Conservation (phyloP, 2,888 invertebrate genomes). For the Trissolcus brochymenae region DNA sequence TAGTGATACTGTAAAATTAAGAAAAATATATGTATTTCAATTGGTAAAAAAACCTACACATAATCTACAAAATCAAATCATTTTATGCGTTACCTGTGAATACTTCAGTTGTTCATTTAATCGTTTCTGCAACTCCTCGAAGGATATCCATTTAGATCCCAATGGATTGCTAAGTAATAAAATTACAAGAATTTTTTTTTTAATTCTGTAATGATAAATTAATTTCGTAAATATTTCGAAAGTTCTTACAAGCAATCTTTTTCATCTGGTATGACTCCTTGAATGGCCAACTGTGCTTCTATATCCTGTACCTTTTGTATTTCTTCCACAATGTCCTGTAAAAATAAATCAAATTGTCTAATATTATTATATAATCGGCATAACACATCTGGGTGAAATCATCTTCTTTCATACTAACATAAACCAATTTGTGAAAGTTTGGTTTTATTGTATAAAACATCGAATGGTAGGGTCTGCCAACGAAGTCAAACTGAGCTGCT, state of each 20-base stretch:
- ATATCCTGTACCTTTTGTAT: slow-evolving; percentile 80
- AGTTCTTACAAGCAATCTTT: slow-evolving; percentile 6
- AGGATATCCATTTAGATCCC: slow-evolving; percentile 2
- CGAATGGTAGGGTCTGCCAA: slow-evolving; percentile 92
- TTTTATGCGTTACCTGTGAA: not conserved
- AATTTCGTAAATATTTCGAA: not conserved
- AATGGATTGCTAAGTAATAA: not conserved
- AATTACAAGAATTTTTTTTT: not conserved
- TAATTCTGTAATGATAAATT: not conserved
- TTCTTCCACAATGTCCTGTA: slow-evolving; percentile 83
- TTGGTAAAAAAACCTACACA: not conserved
- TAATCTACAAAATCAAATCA: not conserved
- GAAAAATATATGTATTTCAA: not conserved
- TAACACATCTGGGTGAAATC: not conserved
- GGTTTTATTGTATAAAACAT: slow-evolving; percentile 95
- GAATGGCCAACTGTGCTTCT: slow-evolving; percentile 5
- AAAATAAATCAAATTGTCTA: slow-evolving; percentile 26
- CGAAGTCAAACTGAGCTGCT: slow-evolving; percentile 92
- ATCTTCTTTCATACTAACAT: slow-evolving; percentile 79
- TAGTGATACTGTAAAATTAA: slow-evolving; percentile 80
- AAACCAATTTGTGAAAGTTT: slow-evolving; percentile 88
- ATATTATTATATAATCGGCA: not conserved
- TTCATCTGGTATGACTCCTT: slow-evolving; percentile 1
- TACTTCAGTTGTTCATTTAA: not conserved
- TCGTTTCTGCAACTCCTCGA: not conserved